Percentiles rank a stretch among this genome's conserved stretches.
Evolutionary conservation across 2,888 invertebrate genomes (phyloP).

Genomic region (Coleophora flavipennella): DNA sequence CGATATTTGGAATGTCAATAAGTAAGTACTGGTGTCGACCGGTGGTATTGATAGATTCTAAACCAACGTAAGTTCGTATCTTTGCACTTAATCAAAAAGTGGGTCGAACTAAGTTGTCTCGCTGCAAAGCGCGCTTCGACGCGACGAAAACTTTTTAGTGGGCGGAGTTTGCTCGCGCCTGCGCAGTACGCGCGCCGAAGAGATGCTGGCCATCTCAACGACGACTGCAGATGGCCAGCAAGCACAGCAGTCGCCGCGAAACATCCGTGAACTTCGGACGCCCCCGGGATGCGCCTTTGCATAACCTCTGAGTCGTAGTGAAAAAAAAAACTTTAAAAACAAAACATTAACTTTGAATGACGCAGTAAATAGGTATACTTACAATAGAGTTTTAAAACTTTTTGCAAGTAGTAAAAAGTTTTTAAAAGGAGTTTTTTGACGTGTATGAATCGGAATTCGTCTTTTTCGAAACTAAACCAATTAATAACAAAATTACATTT

Average conservation of each 20-base stretch:
- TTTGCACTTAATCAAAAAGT: too few species aligned
- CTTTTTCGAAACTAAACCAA: conserved; percentile 7
- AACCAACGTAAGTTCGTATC: too few species aligned
- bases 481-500: conserved; percentile 3
- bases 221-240: conserved; percentile 35
- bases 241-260: conserved; percentile 54
- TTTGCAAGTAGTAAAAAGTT: conserved; percentile 4
- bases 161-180: conserved; percentile 49
- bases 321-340: conserved; percentile 15
- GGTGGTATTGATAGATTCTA: too few species aligned
- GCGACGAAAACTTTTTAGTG: conserved; percentile 44
- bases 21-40: too few species aligned
- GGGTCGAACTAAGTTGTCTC: too few species aligned
- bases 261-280: conserved; percentile 48
- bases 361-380: not conserved
- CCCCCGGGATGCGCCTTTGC: conserved; percentile 42
- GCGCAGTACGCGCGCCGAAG: conserved; percentile 46
- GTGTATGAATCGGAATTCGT: too few species aligned
- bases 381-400: too few species aligned
- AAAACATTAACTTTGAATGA: not conserved
- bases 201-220: conserved; percentile 48
- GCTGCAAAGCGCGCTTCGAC: conserved; percentile 15
- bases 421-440: conserved; percentile 10
- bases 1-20: too few species aligned
- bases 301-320: conserved; percentile 26